These are phyloP conservation scores for Melanargia galathea DNA, from an alignment of 2,888 invertebrate genomes.

Conservation along the genomic window DNA sequence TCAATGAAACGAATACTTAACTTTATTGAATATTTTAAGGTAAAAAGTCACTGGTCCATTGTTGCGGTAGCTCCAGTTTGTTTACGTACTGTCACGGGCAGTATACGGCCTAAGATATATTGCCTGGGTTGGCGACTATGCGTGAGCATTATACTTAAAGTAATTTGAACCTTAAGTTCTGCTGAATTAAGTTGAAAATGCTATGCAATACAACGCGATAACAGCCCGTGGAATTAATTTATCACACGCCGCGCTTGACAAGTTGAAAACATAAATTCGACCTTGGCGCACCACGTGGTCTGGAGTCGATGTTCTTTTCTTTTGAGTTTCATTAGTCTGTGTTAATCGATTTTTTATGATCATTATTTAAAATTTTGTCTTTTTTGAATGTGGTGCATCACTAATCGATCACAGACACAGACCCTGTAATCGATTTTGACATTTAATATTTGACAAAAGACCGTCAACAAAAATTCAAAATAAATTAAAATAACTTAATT, in stretches of 20 bases:
- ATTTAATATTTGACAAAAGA: not conserved
- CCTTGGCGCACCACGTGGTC: slow-evolving; percentile 82
- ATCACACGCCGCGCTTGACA: slow-evolving; percentile 83
- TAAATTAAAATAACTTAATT: too few relatives aligned
- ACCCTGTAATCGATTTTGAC: not conserved
- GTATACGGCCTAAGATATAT: slow-evolving; percentile 83
- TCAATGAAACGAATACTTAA: slow-evolving; percentile 2
- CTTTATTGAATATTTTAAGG: not conserved
- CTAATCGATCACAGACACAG: too few relatives aligned
- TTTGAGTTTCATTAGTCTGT: slow-evolving; percentile 45
- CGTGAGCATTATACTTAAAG: slow-evolving; percentile 61
- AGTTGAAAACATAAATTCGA: slow-evolving; percentile 83
- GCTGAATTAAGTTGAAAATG: slow-evolving; percentile 49
- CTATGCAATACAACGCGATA: slow-evolving; percentile 53
- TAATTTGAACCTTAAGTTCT: slow-evolving; percentile 49
- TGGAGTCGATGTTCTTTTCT: slow-evolving; percentile 62
- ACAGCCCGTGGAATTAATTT: slow-evolving; percentile 83
- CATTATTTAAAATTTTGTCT: not conserved
- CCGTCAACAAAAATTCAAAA: too few relatives aligned
- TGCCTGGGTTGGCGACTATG: slow-evolving; percentile 83
- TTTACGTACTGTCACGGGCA: slow-evolving; percentile 83
- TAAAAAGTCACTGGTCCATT: slow-evolving; percentile 54
- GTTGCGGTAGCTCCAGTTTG: slow-evolving; percentile 83
- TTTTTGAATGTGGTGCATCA: slow-evolving; percentile 6
- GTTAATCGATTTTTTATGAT: slow-evolving; percentile 45